Base-by-base conservation (phyloP, 2,888 invertebrate species). In the Anorthoa munda region DNA sequence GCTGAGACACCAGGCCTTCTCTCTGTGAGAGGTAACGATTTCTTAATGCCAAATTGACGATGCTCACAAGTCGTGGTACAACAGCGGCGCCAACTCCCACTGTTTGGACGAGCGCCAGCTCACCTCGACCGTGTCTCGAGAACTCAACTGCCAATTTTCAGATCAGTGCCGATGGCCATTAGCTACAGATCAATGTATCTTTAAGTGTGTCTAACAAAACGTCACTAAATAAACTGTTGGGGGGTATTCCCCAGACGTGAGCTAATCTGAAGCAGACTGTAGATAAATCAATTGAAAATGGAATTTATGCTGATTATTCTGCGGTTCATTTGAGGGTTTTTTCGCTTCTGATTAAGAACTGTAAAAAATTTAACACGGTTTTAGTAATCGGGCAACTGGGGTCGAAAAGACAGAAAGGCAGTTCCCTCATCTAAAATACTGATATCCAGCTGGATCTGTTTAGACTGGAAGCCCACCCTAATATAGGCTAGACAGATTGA, bases 221-320 rank as follows among this genome's bases (percentile, higher is more conserved):
- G 63, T 59, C n/a, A 59, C 23, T 46, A 59, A 48, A 31, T 2
- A 18, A 55, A 53, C 23, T 39, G 23, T 17, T 23, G 13, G 11
- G 7, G 59, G 69, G 56, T 66, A 69, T 63, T 50, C 31, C 53
- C 56, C n/a, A 58, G 50, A 55, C 31, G 18, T 55, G 17, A 26
- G n/a, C 9, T 55, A 67, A 39, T 56, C 15, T 15, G 7, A 51
- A 71, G 13, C 60, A 21, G 21, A 61, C 65, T 68, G n/a, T 61
- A 55, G 31, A 56, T 51, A 46, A 69, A 64, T 61, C 23, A 23
- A 65, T 60, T 61, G 13, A 18, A 50, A 58, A 23, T 68, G 45
- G 45, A 50, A 50, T 21, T 21, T 21, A 60, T 45, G 60, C 61
- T 53, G 46, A 66, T 59, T 65, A 51, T 73, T 21, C 5, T n/a